Percentiles rank a stretch among this genome's conserved stretches.
phyloP scores from a whole-genome alignment of 64 coral and sea anemone species.

The Montipora capricornis region DNA sequence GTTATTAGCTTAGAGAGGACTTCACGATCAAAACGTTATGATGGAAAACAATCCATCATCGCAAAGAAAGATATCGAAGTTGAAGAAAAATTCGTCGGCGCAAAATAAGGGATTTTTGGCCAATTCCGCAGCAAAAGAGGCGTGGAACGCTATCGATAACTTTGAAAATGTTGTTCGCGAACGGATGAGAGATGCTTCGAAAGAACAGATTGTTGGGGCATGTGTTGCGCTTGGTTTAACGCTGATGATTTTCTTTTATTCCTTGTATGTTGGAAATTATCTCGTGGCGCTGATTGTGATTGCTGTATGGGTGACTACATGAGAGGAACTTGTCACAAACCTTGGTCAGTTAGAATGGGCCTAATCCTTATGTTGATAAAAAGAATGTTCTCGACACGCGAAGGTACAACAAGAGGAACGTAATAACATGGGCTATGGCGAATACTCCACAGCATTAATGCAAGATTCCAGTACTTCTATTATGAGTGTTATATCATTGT shows the following conservation, averaged over 20 bases:
- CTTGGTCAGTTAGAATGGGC: not conserved
- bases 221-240: slow-evolving; percentile 43
- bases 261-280: slow-evolving; percentile 67
- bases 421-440: not conserved
- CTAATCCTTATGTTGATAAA: too few species aligned
- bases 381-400: not conserved
- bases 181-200: slow-evolving; percentile 19
- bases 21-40: not conserved
- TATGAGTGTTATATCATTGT: not conserved
- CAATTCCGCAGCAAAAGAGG: slow-evolving; percentile 28
- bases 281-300: slow-evolving; percentile 56
- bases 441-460: not conserved
- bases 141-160: slow-evolving; percentile 50
- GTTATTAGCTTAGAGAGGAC: not conserved
- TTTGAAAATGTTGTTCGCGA: slow-evolving; percentile 57
- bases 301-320: slow-evolving; percentile 65
- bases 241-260: slow-evolving; percentile 49
- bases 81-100: not conserved
- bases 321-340: not conserved
- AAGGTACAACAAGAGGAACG: not conserved
- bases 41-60: not conserved
- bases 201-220: slow-evolving; percentile 39
- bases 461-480: not conserved
- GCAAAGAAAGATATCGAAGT: not conserved
- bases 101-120: slow-evolving; percentile 3